Percentiles rank a stretch among this genome's conserved stretches.
Conservation (phyloP, 2,888 invertebrate genomes). For the Zygothrica quintamaculata region DNA sequence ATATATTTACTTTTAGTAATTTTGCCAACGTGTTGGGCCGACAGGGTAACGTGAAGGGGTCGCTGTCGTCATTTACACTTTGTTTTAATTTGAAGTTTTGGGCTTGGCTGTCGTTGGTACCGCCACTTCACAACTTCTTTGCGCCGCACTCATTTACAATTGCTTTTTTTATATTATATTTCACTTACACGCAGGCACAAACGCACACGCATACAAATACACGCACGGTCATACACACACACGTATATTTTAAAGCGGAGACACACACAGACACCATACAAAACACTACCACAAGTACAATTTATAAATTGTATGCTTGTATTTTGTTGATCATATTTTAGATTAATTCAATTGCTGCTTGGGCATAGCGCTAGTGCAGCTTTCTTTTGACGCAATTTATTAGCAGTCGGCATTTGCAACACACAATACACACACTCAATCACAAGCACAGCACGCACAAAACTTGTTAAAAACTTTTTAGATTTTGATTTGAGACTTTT, state of each 20-base stretch:
- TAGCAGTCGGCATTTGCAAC: slow-evolving; percentile 21
- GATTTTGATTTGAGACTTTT: slow-evolving; percentile 53
- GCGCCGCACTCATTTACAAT: slow-evolving; percentile 67
- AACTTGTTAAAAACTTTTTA: slow-evolving; percentile 65
- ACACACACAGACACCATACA: slow-evolving; percentile 19
- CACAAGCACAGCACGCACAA: too few relatives aligned
- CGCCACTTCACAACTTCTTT: slow-evolving; percentile 56
- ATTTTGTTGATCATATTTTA: slow-evolving; percentile 53
- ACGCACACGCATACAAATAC: slow-evolving; percentile 36
- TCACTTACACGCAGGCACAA: slow-evolving; percentile 60
- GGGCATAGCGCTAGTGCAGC: slow-evolving; percentile 19
- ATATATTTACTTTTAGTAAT: slow-evolving; percentile 34
- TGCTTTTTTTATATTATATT: slow-evolving; percentile 44
- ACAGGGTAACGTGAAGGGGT: neutral
- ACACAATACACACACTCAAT: slow-evolving; percentile 46
- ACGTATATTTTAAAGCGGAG: slow-evolving; percentile 1
- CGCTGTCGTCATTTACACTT: slow-evolving; percentile 59
- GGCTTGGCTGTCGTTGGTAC: slow-evolving; percentile 75
- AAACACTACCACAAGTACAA: slow-evolving; percentile 39
- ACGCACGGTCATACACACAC: slow-evolving; percentile 31
- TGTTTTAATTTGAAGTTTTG: slow-evolving; percentile 76
- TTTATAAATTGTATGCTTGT: slow-evolving; percentile 53
- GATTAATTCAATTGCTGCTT: slow-evolving; percentile 52
- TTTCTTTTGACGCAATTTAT: slow-evolving; percentile 63
- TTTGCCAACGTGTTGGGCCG: slow-evolving; percentile 50